phyloP scores from a whole-genome alignment of 2,797 vertebrate genomes.

The Sternarchorhynchus goeldii region DNA sequence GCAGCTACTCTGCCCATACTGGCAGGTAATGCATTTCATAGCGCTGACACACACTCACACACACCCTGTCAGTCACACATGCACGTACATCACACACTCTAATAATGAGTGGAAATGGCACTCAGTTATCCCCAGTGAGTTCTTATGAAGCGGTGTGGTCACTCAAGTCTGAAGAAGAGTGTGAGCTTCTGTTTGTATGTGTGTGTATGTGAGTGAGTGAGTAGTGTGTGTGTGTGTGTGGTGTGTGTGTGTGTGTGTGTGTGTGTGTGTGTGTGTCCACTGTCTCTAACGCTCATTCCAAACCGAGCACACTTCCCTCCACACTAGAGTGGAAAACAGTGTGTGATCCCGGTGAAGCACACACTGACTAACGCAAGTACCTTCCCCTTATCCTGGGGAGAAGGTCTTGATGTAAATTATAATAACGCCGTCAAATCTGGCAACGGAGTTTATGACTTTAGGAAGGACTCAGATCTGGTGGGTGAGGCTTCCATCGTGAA shows the following conservation, averaged over 20 bases:
- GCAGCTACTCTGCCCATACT: conserved; percentile 69
- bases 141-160: conserved; percentile 35
- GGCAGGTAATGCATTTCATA: conserved; percentile 70
- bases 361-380: conserved; percentile 34
- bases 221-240: not conserved
- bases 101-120: conserved; percentile 73
- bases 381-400: conserved; percentile 7
- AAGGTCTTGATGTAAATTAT: conserved; percentile 10
- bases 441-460: not conserved
- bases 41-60: conserved; percentile 41
- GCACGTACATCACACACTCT: conserved; percentile 63
- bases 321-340: conserved; percentile 11
- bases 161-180: conserved; percentile 28
- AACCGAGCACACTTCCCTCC: conserved; percentile 33
- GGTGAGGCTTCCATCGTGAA: not conserved
- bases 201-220: not conserved
- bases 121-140: conserved; percentile 64
- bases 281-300: conserved; percentile 16
- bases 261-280: not conserved
- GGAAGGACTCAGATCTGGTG: not conserved
- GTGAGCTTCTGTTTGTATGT: conserved; percentile 1
- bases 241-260: not conserved
- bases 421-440: conserved; percentile 1
- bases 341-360: conserved; percentile 23
- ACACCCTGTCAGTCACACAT: conserved; percentile 32